Percentiles rank a stretch among this genome's conserved stretches.
These are phyloP conservation scores for Agriopis marginaria DNA, from an alignment of 2,888 invertebrate species.

Conservation along the genomic window DNA sequence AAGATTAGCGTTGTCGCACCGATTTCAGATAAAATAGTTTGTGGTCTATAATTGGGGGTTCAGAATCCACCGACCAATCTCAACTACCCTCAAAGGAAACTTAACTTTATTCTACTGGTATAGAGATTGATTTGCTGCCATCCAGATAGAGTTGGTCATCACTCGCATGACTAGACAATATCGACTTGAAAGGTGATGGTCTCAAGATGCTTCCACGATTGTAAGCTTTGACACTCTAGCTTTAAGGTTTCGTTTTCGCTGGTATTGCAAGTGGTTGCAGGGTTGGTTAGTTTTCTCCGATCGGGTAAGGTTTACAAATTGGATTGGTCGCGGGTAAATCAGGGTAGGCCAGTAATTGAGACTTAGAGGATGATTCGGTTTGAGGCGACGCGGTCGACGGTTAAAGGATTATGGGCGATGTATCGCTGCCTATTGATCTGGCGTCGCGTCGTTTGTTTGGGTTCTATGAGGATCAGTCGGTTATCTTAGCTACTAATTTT, in stretches of 20 bases:
- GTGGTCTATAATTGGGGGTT: conserved; percentile 85
- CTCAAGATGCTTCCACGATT: conserved; percentile 25
- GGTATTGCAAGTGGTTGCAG: conserved; percentile 23
- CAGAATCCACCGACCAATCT: conserved; percentile 61
- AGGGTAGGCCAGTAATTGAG: conserved; percentile 85
- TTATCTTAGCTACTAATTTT: conserved; percentile 33
- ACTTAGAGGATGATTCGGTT: conserved; percentile 83
- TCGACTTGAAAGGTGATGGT: conserved; percentile 78
- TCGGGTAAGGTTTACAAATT: conserved; percentile 83
- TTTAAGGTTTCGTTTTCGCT: conserved; percentile 53
- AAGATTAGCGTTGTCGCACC: conserved; percentile 84
- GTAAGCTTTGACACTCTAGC: conserved; percentile 21
- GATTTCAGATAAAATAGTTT: conserved; percentile 85
- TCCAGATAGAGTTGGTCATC: conserved; percentile 74
- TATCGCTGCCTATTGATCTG: conserved; percentile 79
- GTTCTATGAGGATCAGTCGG: conserved; percentile 38
- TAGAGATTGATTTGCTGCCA: conserved; percentile 55
- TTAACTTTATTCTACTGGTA: conserved; percentile 47
- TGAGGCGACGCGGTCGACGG: conserved; percentile 64
- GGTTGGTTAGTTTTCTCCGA: conserved; percentile 74
- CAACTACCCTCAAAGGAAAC: conserved; percentile 50
- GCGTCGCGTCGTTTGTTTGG: conserved; percentile 53
- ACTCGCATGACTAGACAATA: conserved; percentile 85
- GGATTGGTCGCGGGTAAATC: conserved; percentile 84
- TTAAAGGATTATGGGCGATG: conserved; percentile 79